Evolutionary conservation across 2,888 invertebrate genomes (phyloP).

Genomic region (Augiades crinisus): DNA sequence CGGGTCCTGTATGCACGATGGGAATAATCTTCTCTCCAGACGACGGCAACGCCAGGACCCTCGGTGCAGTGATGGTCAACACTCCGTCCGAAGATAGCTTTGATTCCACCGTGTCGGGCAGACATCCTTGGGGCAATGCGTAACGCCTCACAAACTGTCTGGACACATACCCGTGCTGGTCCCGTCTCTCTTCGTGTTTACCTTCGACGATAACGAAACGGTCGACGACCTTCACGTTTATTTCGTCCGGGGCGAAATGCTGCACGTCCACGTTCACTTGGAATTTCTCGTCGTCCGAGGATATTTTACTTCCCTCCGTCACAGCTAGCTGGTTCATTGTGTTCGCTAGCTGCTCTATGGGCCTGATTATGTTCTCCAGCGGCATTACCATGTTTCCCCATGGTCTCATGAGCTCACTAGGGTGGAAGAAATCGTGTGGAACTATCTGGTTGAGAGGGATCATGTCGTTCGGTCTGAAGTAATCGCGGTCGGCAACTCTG

Average conservation of each 20-base stretch:
- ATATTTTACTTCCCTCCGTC: conserved; percentile 67
- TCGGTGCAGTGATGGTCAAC: conserved; percentile 86
- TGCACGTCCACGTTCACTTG: conserved; percentile 88
- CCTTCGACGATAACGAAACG: conserved; percentile 86
- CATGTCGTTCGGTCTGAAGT: conserved; percentile 38
- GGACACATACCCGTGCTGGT: conserved; percentile 87
- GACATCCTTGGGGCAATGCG: conserved; percentile 86
- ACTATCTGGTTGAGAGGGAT: conserved; percentile 38
- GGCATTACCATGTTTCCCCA: conserved; percentile 43
- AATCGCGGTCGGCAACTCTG: conserved; percentile 60
- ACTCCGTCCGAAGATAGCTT: conserved; percentile 89
- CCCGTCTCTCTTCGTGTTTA: conserved; percentile 88
- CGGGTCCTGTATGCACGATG: conserved; percentile 81
- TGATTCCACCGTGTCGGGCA: conserved; percentile 86
- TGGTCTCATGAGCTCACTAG: conserved; percentile 32
- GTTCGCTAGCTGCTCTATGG: conserved; percentile 55
- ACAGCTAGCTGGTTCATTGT: conserved; percentile 61
- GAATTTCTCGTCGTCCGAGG: conserved; percentile 79
- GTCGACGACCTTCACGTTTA: conserved; percentile 87
- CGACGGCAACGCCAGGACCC: conserved; percentile 58
- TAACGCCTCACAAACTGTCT: conserved; percentile 88
- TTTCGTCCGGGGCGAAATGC: conserved; percentile 88
- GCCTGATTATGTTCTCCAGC: conserved; percentile 45
- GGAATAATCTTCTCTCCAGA: conserved; percentile 81
- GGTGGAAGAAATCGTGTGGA: conserved; percentile 36